Percentiles rank a stretch among this genome's conserved stretches.
These are phyloP conservation scores for Cybosia mesomella DNA, from an alignment of 2,888 invertebrate genomes.

Conservation along the genomic window DNA sequence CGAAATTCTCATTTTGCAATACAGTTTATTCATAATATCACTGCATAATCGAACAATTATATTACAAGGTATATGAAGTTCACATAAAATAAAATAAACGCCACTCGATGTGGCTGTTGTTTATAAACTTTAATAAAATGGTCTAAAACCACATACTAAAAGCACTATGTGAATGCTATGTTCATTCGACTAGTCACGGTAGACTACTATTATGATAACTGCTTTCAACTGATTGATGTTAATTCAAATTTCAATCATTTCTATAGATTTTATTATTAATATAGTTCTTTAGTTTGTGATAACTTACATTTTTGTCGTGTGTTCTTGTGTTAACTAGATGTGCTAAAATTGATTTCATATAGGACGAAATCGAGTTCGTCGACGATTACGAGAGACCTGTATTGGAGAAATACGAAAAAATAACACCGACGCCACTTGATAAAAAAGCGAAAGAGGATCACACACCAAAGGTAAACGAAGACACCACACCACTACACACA, in stretches of 20 bases:
- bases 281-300: constrained; percentile 42
- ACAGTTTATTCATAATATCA: not conserved
- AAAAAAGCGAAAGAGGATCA: constrained; percentile 83
- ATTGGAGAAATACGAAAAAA: constrained; percentile 90
- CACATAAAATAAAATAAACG: not conserved
- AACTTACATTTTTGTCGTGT: constrained; percentile 58
- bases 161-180: not conserved
- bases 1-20: not conserved
- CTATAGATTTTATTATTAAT: constrained; percentile 27
- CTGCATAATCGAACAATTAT: not conserved
- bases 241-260: constrained; percentile 11
- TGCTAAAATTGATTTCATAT: constrained; percentile 78
- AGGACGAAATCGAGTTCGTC: constrained; percentile 84
- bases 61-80: not conserved
- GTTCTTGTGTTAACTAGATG: constrained; percentile 69
- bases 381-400: constrained; percentile 93
- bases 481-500: constrained; percentile 54
- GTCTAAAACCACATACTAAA: not conserved
- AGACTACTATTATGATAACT: constrained; percentile 3
- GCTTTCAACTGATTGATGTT: constrained; percentile 28
- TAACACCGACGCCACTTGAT: constrained; percentile 84
- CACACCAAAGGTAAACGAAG: constrained; percentile 80
- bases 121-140: not conserved
- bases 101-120: not conserved
- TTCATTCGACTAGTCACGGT: constrained; percentile 1